Conservation (phyloP, 2,113 vertebrate genomes). For the Hiodon tergisus region DNA sequence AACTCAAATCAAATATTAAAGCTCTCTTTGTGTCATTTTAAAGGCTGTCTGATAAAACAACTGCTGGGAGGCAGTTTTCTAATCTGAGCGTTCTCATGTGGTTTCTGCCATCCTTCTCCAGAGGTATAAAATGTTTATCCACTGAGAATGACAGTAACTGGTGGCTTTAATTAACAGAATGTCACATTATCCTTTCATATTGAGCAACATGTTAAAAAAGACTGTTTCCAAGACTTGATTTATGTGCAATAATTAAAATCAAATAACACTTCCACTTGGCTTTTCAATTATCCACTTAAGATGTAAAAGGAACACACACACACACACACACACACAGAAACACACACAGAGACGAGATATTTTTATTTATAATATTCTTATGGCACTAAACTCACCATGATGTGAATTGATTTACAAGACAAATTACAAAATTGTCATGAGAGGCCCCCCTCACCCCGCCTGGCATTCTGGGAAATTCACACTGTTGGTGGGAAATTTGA, state of each 20-base stretch:
- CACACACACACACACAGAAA: constrained; percentile 13
- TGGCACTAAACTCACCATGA: constrained; percentile 33
- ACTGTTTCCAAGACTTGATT: constrained; percentile 36
- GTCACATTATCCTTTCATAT: constrained; percentile 47
- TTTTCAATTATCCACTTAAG: constrained; percentile 41
- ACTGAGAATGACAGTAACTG: constrained; percentile 39
- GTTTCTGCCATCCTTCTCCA: constrained; percentile 3
- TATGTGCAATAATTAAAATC: constrained; percentile 43
- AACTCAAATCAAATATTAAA: too few species aligned
- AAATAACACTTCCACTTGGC: constrained; percentile 37
- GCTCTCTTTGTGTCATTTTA: neutral
- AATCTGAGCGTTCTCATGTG: neutral
- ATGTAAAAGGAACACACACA: constrained; percentile 18
- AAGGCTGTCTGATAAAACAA: neutral
- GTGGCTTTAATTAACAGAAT: constrained; percentile 49
- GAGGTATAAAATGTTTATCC: constrained; percentile 40
- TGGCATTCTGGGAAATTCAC: constrained; percentile 38
- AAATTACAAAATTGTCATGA: constrained; percentile 25
- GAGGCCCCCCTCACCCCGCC: constrained; percentile 50
- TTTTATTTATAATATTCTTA: constrained; percentile 9
- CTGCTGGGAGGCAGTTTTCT: neutral
- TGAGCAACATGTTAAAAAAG: constrained; percentile 36
- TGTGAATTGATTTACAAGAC: constrained; percentile 24
- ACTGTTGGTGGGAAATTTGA: constrained; percentile 24
- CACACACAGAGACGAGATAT: neutral